Evolutionary conservation across 2,888 invertebrate genomes (phyloP).

Genomic region (Proisotoma minuta): DNA sequence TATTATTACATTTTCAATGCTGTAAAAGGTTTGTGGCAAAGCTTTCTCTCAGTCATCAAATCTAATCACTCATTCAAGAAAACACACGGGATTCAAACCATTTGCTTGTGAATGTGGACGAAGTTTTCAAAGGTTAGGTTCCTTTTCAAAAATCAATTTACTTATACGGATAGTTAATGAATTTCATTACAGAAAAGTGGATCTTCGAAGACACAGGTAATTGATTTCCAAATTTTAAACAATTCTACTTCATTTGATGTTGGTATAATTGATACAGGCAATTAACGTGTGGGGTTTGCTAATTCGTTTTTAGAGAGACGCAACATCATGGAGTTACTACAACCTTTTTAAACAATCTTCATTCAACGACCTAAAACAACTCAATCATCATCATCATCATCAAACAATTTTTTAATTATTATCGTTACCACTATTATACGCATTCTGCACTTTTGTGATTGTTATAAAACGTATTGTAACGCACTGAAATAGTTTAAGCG

Average conservation of each 20-base stretch:
- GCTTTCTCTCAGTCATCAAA: conserved; percentile 61
- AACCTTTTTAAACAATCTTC: conserved; percentile 43
- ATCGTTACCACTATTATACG: too few relatives aligned
- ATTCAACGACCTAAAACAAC: conserved; percentile 19
- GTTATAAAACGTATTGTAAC: conserved; percentile 1
- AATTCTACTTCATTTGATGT: background rate
- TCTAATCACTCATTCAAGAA: conserved; percentile 59
- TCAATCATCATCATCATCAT: background rate
- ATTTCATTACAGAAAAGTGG: conserved; percentile 88
- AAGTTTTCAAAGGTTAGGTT: background rate
- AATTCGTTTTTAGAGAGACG: conserved; percentile 38
- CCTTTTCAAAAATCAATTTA: too few relatives aligned
- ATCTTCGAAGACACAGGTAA: conserved; percentile 73
- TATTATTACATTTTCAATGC: too few relatives aligned
- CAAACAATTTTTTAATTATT: background rate
- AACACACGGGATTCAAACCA: conserved; percentile 61
- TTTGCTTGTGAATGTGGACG: conserved; percentile 69
- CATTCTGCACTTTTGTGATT: too few relatives aligned
- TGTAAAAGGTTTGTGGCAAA: conserved; percentile 60
- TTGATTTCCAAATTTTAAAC: background rate
- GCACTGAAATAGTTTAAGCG: too few relatives aligned
- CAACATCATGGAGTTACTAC: conserved; percentile 46
- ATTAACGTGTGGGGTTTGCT: background rate
- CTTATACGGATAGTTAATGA: too few relatives aligned
- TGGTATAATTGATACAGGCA: background rate